Conservation (phyloP, 2,797 vertebrate species). For the Emydoidea blandingii region DNA sequence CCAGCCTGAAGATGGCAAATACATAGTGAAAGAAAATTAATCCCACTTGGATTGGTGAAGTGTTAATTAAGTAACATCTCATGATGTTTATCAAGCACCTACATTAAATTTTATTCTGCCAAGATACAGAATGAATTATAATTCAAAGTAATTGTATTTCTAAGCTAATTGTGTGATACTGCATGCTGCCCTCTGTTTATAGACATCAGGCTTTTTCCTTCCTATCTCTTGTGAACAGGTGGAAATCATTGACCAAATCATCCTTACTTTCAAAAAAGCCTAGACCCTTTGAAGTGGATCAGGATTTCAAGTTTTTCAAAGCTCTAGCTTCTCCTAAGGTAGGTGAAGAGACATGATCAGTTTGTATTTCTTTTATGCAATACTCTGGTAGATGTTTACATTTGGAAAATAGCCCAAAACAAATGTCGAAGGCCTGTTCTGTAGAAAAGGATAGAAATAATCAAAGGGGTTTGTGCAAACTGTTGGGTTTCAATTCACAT, state of each 20-base stretch:
- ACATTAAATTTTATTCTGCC: conserved; percentile 6
- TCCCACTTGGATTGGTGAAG: neutral
- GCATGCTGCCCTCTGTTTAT: neutral
- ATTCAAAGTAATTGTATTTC: conserved; percentile 18
- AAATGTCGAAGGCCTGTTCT: neutral
- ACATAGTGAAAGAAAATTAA: neutral
- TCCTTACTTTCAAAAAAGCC: conserved; percentile 56
- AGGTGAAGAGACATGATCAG: neutral
- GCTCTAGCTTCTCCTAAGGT: conserved; percentile 80
- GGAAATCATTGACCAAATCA: conserved; percentile 66
- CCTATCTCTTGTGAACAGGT: conserved; percentile 49
- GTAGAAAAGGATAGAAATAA: neutral
- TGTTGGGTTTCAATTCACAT: neutral
- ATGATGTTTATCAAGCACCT: neutral
- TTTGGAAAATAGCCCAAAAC: neutral
- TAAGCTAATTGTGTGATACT: neutral
- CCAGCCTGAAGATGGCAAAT: neutral
- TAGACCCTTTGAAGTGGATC: conserved; percentile 25
- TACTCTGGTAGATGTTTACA: neutral
- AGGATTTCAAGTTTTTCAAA: conserved; percentile 78
- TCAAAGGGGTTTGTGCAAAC: neutral
- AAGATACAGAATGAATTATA: neutral
- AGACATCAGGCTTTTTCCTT: neutral
- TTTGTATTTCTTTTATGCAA: neutral
- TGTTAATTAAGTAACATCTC: neutral